Evolutionary conservation across 2,888 invertebrate species (phyloP).

Genomic region (Drosophila paramelanica): DNA sequence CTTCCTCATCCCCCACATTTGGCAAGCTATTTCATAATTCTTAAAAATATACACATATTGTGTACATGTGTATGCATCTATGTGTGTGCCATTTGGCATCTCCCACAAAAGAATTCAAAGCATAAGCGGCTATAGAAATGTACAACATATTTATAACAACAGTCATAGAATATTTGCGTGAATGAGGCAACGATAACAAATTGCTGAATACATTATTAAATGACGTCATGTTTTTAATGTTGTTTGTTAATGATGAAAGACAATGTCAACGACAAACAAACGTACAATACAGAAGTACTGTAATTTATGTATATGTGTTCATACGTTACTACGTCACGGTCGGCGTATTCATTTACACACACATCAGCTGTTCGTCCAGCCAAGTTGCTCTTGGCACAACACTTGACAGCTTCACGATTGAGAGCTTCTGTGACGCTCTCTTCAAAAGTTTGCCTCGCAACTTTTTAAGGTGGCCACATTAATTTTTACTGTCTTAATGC

Average conservation of each 20-base stretch:
- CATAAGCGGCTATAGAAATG: conserved; percentile 11
- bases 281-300: not conserved
- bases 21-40: conserved; percentile 50
- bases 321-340: conserved; percentile 29
- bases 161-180: conserved; percentile 8
- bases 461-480: not conserved
- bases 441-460: not conserved
- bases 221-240: conserved; percentile 22
- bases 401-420: not conserved
- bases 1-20: conserved; percentile 1
- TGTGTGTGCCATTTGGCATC: conserved; percentile 36
- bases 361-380: conserved; percentile 42
- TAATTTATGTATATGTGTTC: conserved; percentile 9
- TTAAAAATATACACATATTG: conserved; percentile 47
- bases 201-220: conserved; percentile 9
- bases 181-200: not conserved
- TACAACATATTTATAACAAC: conserved; percentile 15
- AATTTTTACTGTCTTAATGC: conserved; percentile 14
- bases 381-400: conserved; percentile 24
- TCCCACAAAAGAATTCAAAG: conserved; percentile 36
- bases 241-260: not conserved
- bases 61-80: not conserved
- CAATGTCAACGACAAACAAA: not conserved
- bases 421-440: conserved; percentile 13
- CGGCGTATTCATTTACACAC: conserved; percentile 23